Evolutionary conservation across 2,797 vertebrate species (phyloP).

Genomic region (Xerus rutilus): DNA sequence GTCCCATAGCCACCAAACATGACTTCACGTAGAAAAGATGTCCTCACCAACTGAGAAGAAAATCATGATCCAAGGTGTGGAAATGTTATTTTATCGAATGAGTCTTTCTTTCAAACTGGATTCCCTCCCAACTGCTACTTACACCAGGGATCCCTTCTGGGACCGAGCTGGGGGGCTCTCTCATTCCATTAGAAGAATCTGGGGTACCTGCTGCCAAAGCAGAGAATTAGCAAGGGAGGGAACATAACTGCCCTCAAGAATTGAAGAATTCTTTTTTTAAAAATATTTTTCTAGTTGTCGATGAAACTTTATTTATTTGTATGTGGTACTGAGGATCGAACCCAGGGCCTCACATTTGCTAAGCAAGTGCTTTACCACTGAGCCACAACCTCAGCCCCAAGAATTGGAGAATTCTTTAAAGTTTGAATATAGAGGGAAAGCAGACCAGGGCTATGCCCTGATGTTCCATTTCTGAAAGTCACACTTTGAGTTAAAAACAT

Average conservation of each 20-base stretch:
- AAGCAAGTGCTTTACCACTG: too few relatives aligned
- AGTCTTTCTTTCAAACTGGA: background rate
- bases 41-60: background rate
- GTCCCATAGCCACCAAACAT: background rate
- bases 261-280: background rate
- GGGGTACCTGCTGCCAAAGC: background rate
- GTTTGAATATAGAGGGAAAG: background rate
- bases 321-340: too few relatives aligned
- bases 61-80: constrained; percentile 17
- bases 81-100: constrained; percentile 33
- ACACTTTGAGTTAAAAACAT: background rate
- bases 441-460: background rate
- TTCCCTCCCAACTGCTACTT: background rate
- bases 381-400: too few relatives aligned
- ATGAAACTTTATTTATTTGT: too few relatives aligned
- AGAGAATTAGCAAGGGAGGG: background rate
- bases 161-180: background rate
- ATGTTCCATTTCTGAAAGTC: constrained; percentile 49
- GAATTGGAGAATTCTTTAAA: background rate
- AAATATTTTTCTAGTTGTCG: too few relatives aligned
- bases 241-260: background rate
- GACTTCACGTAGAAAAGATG: background rate
- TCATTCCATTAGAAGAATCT: background rate
- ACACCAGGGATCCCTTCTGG: background rate
- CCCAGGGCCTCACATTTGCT: too few relatives aligned